Conservation (phyloP, 2,797 vertebrate genomes). For the Enteromius fasciolatus region DNA sequence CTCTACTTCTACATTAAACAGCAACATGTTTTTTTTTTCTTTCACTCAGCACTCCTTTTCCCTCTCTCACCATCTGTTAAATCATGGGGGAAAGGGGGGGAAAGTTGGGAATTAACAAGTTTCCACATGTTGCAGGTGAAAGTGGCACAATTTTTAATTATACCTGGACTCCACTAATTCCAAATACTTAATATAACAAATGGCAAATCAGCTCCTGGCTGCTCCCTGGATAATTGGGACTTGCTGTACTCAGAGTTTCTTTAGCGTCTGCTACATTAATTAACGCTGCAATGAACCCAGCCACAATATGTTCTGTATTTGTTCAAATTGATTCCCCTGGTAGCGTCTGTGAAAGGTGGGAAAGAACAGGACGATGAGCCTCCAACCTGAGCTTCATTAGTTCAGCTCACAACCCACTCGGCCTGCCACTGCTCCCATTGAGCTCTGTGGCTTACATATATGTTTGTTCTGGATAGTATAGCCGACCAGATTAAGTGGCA, state of each 20-base stretch:
- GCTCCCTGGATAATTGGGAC: conserved; percentile 67
- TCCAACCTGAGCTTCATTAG: conserved; percentile 63
- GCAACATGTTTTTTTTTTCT: conserved; percentile 40
- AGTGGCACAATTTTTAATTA: conserved; percentile 69
- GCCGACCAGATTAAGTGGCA: conserved; percentile 15
- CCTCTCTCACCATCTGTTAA: conserved; percentile 65
- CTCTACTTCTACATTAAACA: conserved; percentile 42
- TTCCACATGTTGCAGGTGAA: conserved; percentile 70
- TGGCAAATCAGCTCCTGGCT: conserved; percentile 65
- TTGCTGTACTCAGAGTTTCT: conserved; percentile 61
- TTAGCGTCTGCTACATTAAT: conserved; percentile 69
- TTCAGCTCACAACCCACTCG: conserved; percentile 43
- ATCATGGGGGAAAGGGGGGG: conserved; percentile 56
- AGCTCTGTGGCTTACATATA: conserved; percentile 23
- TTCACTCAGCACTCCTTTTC: conserved; percentile 34
- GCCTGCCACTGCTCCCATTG: conserved; percentile 40
- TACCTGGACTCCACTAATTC: conserved; percentile 70
- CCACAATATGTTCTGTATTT: conserved; percentile 71
- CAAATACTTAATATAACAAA: conserved; percentile 71
- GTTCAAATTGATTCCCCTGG: conserved; percentile 67
- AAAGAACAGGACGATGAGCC: conserved; percentile 56
- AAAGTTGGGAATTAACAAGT: conserved; percentile 69
- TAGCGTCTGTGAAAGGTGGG: conserved; percentile 62
- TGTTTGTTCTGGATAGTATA: conserved; percentile 14
- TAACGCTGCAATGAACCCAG: conserved; percentile 66